Evolutionary conservation across 2,113 vertebrate genomes (phyloP), one percentile per base, ranked within the genome.

Genomic region (Haemorhous mexicanus): DNA sequence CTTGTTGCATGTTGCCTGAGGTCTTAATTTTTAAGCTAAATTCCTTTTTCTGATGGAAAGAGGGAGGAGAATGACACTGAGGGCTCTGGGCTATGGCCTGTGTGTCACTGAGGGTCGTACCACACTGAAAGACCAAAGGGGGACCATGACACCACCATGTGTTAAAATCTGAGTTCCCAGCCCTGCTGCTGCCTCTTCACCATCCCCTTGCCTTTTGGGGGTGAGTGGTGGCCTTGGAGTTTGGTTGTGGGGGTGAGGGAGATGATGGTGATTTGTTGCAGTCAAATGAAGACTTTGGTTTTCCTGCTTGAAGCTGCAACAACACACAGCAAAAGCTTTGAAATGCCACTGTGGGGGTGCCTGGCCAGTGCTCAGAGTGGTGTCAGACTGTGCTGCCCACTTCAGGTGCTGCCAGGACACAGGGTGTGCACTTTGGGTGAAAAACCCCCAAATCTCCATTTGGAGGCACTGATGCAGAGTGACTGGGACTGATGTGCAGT

Each of bases 211-310:
- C 17, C 28, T 13, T 49, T 30, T 3, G 3, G 24, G 27, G 37
- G 32, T 28, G 53, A 35, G 28, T 59, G 67, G 11, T 56, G 39
- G 33, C 50, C 33, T 4, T 10, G 6, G 52, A 44, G 24, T 37
- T 81, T 33, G 43, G 28, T 33, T 49, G 20, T 47, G 81, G 27
- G 22, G 9, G 9, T 16, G 43, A 47, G 74, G 53, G 62, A 47
- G 49, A 46, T 28, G 41, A 13, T 19, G 0, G 0, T n/a, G 17
- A 49, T 52, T 32, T 55, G 24, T 44, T 46, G 41, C 59, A 73
- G 44, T 44, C 0, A 2, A 18, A 24, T 0, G 0, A 7, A 27
- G 23, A 13, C 7, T n/a, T 55, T 15, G 12, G 23, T 6, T 55
- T 66, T 50, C 4, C 72, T 43, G 44, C 18, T 17, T 8, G 1